Evolutionary conservation across 2,888 invertebrate species (phyloP), one percentile per base, ranked within the genome.

Genomic region (Gonocerus acuteangulatus): DNA sequence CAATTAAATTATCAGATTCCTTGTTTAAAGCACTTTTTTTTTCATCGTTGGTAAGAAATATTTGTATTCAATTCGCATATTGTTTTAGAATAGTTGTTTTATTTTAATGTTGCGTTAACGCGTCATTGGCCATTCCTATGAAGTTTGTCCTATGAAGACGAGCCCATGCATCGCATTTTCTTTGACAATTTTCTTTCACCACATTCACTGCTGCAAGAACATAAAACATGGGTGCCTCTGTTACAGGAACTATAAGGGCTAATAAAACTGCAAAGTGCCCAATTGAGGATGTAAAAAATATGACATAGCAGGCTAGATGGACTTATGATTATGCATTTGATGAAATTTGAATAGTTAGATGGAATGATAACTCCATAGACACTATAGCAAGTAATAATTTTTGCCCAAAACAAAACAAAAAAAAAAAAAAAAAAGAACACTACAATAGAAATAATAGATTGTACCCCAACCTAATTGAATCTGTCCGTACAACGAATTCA

Each of bases 321-420:
- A 13, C 42, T 19, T 19, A 45, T 45, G 19, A 45, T 45, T 19
- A 45, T 45, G 45, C 19, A 4, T 45, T 45, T 45, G 45, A 45
- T 45, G 45, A 45, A 45, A 45, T 45, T 7, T 45, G 45, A 11
- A 21, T 49, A 7, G 58, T 58, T 6, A 44, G 60, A n/a, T 52
- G 62, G 62, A 51, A 60, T 27, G 57, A 62, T 16, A 62, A 62
- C 23, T 52, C 36, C 13, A 48, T 62, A 13, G 62, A 57, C 13
- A 42, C 48, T 36, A 15, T 34, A 6, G 62, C 48, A n/a, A 44
- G 44, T 19, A 62, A 62, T 34, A 56, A 19, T 16, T 45, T 56
- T 42, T 22, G 48, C n/a, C 21, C 2, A 18, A n/a, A n/a, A n/a
- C n/a, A n/a, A n/a, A n/a, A n/a, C n/a, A n/a, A n/a, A n/a, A n/a